Base-by-base conservation (phyloP, 2,888 invertebrate species). In the Troglohyphantes excavatus region DNA sequence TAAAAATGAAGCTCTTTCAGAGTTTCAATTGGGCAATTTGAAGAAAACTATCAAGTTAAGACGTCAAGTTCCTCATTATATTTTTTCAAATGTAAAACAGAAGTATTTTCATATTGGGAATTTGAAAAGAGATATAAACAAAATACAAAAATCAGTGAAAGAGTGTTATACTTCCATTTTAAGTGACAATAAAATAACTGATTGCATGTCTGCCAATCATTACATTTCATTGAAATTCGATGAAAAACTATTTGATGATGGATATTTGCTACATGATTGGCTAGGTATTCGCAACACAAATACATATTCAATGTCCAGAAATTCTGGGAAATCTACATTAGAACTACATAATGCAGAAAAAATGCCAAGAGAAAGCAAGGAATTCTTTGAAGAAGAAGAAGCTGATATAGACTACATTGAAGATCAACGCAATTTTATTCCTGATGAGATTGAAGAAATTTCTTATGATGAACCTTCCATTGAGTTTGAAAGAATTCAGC, bases 1-100 rank as follows among this genome's bases (percentile, higher is more conserved):
- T 2, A 95, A 95, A 92, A 95, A 95, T 92, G 94, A 95, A 85
- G 92, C 93, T 7, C 92, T 96, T 43, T 93, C 94, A 7, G 2
- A 46, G 1, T 90, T 46, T 68, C 90, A 90, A 27, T 23, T 90
- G 0, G 43, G n/a, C 7, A 79, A 79, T 61, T 65, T 82, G 53
- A 84, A 76, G 43, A 65, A 63, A 17, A 5, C n/a, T 2, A 19
- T 67, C 2, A 65, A 70, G 21, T 33, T n/a, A 19, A 82, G 75
- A 27, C 27, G 68, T 1, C 19, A 61, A 39, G 61, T 82, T 17
- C 75, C 75, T 6, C 26, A 59, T 61, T 68, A 89, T 43, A 67
- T 89, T 13, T 76, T 68, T 68, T 29, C 61, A 5, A 70, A 27
- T 21, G 26, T 84, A n/a, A 67, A 39, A 21, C 65, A 72, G 11